Conservation (phyloP, 2,888 invertebrate genomes). For the Eurytoma californica region DNA sequence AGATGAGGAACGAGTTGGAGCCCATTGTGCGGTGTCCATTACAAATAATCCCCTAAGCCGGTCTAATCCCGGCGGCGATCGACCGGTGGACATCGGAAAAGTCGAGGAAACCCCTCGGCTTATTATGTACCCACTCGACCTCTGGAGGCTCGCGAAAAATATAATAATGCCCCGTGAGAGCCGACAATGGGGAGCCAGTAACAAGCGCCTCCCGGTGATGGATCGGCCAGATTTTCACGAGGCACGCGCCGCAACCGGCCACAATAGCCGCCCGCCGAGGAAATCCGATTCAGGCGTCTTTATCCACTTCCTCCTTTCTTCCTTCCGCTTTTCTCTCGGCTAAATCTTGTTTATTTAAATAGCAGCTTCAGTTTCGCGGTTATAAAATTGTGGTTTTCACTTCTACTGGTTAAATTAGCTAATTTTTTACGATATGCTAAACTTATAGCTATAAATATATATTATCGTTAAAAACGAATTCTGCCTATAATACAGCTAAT, state of each 20-base stretch:
- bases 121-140: conserved; percentile 20
- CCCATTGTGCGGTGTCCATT: conserved; percentile 31
- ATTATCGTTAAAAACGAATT: no score
- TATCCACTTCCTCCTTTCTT: no score
- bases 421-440: no score
- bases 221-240: conserved; percentile 61
- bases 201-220: conserved; percentile 64
- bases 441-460: no score
- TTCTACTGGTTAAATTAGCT: no score
- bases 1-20: background rate
- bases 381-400: no score
- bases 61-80: conserved; percentile 18
- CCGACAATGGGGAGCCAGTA: conserved; percentile 63
- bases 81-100: conserved; percentile 12
- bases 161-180: background rate
- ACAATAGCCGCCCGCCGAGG: conserved; percentile 37
- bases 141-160: conserved; percentile 1
- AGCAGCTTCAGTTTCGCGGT: no score
- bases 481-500: no score
- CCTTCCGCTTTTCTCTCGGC: no score
- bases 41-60: conserved; percentile 41
- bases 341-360: no score
- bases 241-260: conserved; percentile 56
- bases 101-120: conserved; percentile 18
- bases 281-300: conserved; percentile 48